Conservation (phyloP, 1,140 invertebrate genomes). For the Mycetomoellerius zeteki region DNA sequence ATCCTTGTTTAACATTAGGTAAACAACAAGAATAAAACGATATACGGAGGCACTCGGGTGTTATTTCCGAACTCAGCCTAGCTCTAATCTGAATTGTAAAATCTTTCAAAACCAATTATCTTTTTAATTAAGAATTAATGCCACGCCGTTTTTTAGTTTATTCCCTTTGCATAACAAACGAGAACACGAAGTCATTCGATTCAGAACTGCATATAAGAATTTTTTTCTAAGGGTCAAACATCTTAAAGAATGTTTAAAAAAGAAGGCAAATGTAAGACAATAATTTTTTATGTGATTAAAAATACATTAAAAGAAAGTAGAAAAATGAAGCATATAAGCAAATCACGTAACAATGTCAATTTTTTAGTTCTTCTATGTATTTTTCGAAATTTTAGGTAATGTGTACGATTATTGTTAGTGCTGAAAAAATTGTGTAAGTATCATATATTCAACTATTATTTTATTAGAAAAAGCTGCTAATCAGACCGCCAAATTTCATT, state of each 20-base stretch:
- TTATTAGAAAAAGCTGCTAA: background rate
- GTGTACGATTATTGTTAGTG: no score
- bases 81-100: background rate
- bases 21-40: no score
- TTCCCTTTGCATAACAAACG: background rate
- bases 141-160: background rate
- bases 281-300: background rate
- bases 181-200: background rate
- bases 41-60: no score
- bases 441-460: background rate
- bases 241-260: background rate
- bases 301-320: background rate
- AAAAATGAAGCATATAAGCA: background rate
- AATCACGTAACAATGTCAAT: background rate
- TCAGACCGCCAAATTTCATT: background rate
- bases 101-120: background rate
- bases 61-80: no score
- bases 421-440: background rate
- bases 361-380: background rate
- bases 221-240: background rate
- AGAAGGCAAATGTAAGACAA: background rate
- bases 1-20: no score
- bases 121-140: constrained; percentile 2
- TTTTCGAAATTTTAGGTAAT: no score
- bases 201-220: background rate